A percentile compares a stretch with the other conserved stretches of the same genome.
Evolutionary conservation across 2,888 invertebrate species (phyloP).

Genomic region (Spodoptera picta): DNA sequence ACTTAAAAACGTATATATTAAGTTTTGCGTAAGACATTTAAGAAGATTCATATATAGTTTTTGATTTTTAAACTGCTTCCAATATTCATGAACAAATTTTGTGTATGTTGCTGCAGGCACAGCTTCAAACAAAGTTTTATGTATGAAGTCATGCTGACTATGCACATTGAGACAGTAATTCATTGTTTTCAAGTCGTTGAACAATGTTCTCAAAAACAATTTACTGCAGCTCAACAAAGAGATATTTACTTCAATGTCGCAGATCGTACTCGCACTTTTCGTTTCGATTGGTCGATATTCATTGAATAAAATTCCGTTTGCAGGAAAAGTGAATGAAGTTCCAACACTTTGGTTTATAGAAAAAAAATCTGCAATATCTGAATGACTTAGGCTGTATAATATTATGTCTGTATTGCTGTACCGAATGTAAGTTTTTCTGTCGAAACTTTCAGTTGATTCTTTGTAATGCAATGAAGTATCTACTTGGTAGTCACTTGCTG

Average conservation of each 20-base stretch:
- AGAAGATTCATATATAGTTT: conserved; percentile 47
- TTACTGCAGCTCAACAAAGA: conserved; percentile 20
- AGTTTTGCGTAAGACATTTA: conserved; percentile 50
- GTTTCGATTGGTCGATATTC: conserved; percentile 26
- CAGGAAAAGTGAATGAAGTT: conserved; percentile 28
- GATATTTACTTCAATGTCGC: conserved; percentile 2
- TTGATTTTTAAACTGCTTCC: conserved; percentile 23
- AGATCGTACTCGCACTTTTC: conserved; percentile 37
- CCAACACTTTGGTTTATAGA: conserved; percentile 11
- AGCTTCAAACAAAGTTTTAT: conserved; percentile 52
- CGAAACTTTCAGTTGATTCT: not conserved
- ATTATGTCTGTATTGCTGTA: conserved; percentile 7
- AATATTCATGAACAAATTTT: conserved; percentile 21
- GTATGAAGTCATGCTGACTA: conserved; percentile 26
- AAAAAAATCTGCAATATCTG: conserved; percentile 19
- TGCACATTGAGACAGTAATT: conserved; percentile 12
- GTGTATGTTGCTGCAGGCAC: conserved; percentile 19
- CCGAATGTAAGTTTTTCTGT: not conserved
- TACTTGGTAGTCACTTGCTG: not conserved
- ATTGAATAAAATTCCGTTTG: conserved; percentile 25
- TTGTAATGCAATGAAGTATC: not conserved
- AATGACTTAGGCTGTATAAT: conserved; percentile 12
- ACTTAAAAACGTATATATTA: conserved; percentile 23
- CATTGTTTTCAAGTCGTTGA: conserved; percentile 17
- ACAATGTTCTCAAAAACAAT: conserved; percentile 42